Percentiles rank a stretch among this genome's conserved stretches.
Conservation (phyloP, 2,888 invertebrate species). For the Caenorhabditis sp. region DNA sequence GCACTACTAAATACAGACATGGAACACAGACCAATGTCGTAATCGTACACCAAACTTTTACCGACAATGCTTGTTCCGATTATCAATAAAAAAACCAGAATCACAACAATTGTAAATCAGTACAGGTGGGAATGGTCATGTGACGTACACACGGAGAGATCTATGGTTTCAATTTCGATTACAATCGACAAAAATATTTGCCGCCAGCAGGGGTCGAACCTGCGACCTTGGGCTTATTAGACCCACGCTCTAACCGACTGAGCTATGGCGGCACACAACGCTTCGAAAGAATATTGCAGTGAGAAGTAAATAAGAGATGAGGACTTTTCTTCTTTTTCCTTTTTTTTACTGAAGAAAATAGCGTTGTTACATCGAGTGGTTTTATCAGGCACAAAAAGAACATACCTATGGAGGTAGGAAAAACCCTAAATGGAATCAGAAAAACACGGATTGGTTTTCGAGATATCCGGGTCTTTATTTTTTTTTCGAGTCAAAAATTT, state of each 20-base stretch:
- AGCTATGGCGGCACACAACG: slow-evolving; percentile 62
- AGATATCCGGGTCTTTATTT: too few species aligned
- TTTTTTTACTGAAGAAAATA: neutral
- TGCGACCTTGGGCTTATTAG: slow-evolving; percentile 70
- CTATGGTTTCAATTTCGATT: neutral
- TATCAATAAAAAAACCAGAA: neutral
- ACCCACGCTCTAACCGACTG: slow-evolving; percentile 71
- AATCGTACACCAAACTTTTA: neutral
- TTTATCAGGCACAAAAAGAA: too few species aligned
- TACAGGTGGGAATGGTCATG: too few species aligned
- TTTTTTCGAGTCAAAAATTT: too few species aligned
- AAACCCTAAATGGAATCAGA: too few species aligned
- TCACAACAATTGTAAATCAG: too few species aligned
- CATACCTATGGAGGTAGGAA: too few species aligned
- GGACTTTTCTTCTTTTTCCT: neutral
- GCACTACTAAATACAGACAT: too few species aligned
- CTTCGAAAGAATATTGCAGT: neutral
- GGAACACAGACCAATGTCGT: neutral
- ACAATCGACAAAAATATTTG: slow-evolving; percentile 52
- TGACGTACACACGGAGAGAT: neutral
- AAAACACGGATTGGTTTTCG: too few species aligned
- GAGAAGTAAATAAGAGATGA: neutral
- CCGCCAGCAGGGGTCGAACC: slow-evolving; percentile 69
- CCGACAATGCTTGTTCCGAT: neutral
- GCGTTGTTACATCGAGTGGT: too few species aligned